Base-by-base conservation (phyloP, 2,113 vertebrate genomes). In the Crotalus tigris region DNA sequence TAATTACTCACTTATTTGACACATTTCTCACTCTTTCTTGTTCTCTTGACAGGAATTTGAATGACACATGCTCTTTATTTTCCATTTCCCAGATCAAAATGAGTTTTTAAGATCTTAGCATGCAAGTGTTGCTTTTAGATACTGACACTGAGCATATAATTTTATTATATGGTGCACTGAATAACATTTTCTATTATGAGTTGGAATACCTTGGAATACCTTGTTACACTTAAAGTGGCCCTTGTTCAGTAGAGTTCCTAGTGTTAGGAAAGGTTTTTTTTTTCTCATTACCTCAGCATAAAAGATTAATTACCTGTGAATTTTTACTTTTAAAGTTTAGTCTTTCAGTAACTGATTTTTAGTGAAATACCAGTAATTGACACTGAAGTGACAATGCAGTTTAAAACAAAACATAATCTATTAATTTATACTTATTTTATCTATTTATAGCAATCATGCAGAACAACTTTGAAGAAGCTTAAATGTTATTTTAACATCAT, bases 1-100 rank as follows among this genome's bases (percentile, higher is more conserved):
- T 89, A 89, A 95, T 95, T 89, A 88, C 91, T 88, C 51, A 0
- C 92, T 94, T 88, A 53, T 92, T 87, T 93, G 93, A 92, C 94
- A 91, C 87, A 61, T 23, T 96, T 96, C 88, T 93, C 53, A 21
- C 91, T 75, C 75, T 1, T 0, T 49, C 90, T 53, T 0, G 6
- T 51, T 53, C 89, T 53, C 49, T 61, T 89, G 49, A 26, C 0
- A 39, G 29, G 93, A 46, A 51, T 94, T 90, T 90, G 90, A 39
- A 53, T 91, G 64, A 58, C 87, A 49, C 75, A 44, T 90, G 88
- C 26, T 85, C 51, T 92, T 91, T 11, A 3, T 64, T 64, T 58
- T 8, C 75, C 85, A 86, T 7, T 4, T 1, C 46, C 24, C n/a
- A 26, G 13, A 51, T 86, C 0, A 7, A 2, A 7, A 58, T 23